Conservation (phyloP, 1,140 invertebrate species). For the Drosophila leontia region DNA sequence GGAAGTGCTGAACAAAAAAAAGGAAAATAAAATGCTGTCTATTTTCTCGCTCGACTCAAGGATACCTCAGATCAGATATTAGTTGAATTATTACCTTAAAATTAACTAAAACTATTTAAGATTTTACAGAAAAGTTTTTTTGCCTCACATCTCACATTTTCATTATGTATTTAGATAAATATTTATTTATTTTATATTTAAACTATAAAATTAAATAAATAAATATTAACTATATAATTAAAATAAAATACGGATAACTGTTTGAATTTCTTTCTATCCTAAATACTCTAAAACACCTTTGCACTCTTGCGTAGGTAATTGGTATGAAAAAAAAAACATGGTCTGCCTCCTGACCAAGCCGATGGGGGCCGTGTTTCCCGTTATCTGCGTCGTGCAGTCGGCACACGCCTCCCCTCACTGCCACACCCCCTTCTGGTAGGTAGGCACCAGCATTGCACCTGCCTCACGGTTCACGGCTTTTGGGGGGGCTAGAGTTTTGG, state of each 20-base stretch:
- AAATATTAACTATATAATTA: neutral
- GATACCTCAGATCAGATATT: constrained; percentile 7
- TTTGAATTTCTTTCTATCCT: neutral
- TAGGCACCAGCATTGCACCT: constrained; percentile 50
- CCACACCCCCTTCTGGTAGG: neutral
- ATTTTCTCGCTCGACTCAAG: constrained; percentile 14
- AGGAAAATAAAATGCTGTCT: constrained; percentile 32
- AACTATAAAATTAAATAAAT: neutral
- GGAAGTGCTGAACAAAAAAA: constrained; percentile 68
- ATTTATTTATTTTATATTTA: neutral
- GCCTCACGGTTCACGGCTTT: constrained; percentile 32
- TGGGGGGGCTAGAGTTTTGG: constrained; percentile 18
- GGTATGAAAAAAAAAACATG: constrained; percentile 23
- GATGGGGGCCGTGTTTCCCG: constrained; percentile 42
- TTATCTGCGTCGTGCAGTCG: constrained; percentile 73
- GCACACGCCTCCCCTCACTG: constrained; percentile 24
- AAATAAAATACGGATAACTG: neutral
- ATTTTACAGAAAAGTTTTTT: too few relatives aligned
- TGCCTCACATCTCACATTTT: neutral
- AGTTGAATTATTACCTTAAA: neutral
- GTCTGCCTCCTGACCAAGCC: constrained; percentile 20
- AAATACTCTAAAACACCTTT: neutral
- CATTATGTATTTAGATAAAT: neutral
- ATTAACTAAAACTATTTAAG: neutral
- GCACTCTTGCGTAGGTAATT: neutral